phyloP scores from a whole-genome alignment of 2,113 vertebrate genomes.

The Struthidea cinerea region DNA sequence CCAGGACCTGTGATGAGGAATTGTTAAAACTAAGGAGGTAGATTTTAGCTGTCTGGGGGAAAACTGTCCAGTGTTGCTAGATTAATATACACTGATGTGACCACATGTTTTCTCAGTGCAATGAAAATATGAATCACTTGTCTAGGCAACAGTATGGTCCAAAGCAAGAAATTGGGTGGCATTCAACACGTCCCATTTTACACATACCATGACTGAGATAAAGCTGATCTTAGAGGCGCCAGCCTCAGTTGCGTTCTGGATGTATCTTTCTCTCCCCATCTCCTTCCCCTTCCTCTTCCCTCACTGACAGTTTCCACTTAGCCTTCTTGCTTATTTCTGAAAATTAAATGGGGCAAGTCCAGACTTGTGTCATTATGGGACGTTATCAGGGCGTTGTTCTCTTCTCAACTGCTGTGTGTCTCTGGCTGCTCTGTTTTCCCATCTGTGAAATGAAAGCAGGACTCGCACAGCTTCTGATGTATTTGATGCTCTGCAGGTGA shows the following conservation, averaged over 20 bases:
- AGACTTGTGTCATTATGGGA: not conserved
- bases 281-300: accelerated
- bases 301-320: not conserved
- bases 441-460: not conserved
- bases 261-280: not conserved
- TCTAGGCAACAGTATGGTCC: not conserved
- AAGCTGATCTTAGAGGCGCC: not conserved
- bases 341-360: not conserved
- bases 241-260: not conserved
- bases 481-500: not conserved
- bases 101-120: not conserved
- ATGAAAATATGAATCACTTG: not conserved
- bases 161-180: not conserved
- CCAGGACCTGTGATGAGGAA: not conserved
- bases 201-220: not conserved
- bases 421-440: not conserved
- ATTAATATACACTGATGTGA: not conserved
- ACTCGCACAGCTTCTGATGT: not conserved
- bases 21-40: not conserved
- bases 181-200: not conserved
- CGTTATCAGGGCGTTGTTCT: not conserved
- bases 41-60: not conserved
- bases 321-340: not conserved
- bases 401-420: not conserved
- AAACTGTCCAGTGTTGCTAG: not conserved